Base-by-base conservation (phyloP, 2,113 vertebrate species). In the Eclectus roratus region DNA sequence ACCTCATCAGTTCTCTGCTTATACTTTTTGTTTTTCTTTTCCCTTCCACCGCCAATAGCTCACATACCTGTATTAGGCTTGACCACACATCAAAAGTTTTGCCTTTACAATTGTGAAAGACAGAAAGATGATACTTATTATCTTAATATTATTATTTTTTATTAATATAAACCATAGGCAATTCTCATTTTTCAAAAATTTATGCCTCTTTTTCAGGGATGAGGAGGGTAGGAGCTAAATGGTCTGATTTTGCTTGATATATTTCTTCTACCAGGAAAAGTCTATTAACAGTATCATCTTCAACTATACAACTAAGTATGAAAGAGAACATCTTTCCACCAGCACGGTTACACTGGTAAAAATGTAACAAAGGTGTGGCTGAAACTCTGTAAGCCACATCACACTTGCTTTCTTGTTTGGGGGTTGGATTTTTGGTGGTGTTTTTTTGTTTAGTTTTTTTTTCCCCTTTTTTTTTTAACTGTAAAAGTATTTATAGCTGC, bases 391-490 rank as follows among this genome's bases (percentile, higher is more conserved):
- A 43, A 31, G 9, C 44, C 50, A 80, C 14, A 63, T n/a, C 7
- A 29, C 7, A 9, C 5, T 43, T 41, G 2, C 28, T 87, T 89
- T 85, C 13, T 35, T 35, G 16, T 49, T 47, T 31, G 19, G 6
- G 3, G 21, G 35, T 43, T 35, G 4, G 0, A 25, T 68, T 29
- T 6, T 31, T 23, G 43, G 9, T 2, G 19, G 31, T 7, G 2
- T 4, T 16, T 35, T 60, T 31, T 68, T 37, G 11, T n/a, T 56
- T 72, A 13, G 12, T 4, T 3, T 8, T 29, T 3, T 20, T 7
- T 31, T 11, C 5, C 27, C 50, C 27, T 10, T 43, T 39, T 15
- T 41, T 64, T 88, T 46, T 28, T 46, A 43, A 68, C 11, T 29
- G 8, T 25, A 29, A 25, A 37, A 68, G 56, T 80, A 76, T 25